phyloP scores from a whole-genome alignment of 2,797 vertebrate genomes.

The Coluber constrictor region DNA sequence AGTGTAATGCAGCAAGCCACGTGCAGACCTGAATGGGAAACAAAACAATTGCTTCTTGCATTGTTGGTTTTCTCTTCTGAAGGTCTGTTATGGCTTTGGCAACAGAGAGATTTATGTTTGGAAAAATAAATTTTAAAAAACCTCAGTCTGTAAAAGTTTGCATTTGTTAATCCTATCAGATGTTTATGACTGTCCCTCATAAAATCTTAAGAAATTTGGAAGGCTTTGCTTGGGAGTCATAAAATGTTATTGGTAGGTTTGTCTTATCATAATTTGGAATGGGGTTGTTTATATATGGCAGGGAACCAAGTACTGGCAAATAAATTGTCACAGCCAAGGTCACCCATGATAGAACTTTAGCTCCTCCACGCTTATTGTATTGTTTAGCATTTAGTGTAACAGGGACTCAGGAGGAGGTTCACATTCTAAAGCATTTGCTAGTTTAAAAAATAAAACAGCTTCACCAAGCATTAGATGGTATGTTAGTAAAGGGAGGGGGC shows the following conservation, averaged over 20 bases:
- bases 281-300: background rate
- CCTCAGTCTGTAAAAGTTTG: background rate
- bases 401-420: background rate
- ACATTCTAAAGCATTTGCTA: background rate
- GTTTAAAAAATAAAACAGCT: background rate
- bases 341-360: background rate
- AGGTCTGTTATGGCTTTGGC: background rate
- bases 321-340: background rate
- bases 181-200: background rate
- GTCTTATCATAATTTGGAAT: background rate
- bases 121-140: background rate
- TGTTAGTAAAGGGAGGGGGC: background rate
- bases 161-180: background rate
- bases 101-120: background rate
- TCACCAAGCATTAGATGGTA: background rate
- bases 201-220: background rate
- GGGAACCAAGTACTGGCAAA: background rate
- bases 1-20: background rate
- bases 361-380: background rate
- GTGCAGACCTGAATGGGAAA: background rate
- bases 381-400: background rate
- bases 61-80: background rate
- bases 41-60: background rate
- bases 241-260: background rate
- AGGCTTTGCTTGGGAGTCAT: background rate